A percentile compares a stretch with the other conserved stretches of the same genome.
These are phyloP conservation scores for Urophycis tenuis DNA, from an alignment of 2,797 vertebrate genomes.

Conservation along the genomic window DNA sequence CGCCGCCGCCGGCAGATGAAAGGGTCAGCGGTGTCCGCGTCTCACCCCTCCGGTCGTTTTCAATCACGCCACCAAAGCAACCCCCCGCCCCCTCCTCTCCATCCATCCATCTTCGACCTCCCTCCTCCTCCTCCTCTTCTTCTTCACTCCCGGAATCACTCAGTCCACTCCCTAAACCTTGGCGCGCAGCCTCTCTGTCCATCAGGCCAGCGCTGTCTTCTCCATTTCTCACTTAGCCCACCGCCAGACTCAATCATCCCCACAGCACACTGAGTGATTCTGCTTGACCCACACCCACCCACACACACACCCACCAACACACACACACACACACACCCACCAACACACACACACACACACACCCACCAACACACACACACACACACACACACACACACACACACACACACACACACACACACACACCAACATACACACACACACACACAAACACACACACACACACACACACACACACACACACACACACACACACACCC, in stretches of 20 bases:
- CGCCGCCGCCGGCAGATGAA: slow-evolving; percentile 43
- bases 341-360: no score
- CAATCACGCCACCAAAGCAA: slow-evolving; percentile 43
- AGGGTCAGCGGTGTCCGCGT: slow-evolving; percentile 33
- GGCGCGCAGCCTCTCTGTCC: slow-evolving; percentile 33
- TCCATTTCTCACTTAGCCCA: slow-evolving; percentile 38
- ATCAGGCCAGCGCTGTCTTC: slow-evolving; percentile 29
- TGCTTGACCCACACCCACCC: background rate
- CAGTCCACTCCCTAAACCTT: background rate
- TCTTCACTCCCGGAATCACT: background rate
- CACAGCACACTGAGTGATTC: slow-evolving; percentile 34
- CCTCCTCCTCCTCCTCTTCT: slow-evolving; percentile 1
- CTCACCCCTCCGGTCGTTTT: slow-evolving; percentile 25
- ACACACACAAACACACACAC: background rate
- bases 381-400: background rate
- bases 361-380: background rate
- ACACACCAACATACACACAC: background rate
- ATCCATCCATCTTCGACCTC: slow-evolving; percentile 30
- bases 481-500: background rate
- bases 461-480: no score
- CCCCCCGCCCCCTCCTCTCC: slow-evolving; percentile 14
- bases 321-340: no score
- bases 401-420: no score
- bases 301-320: no score
- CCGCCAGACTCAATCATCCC: slow-evolving; percentile 34